phyloP scores from a whole-genome alignment of 2,113 vertebrate genomes.

The Dermatemys mawii region DNA sequence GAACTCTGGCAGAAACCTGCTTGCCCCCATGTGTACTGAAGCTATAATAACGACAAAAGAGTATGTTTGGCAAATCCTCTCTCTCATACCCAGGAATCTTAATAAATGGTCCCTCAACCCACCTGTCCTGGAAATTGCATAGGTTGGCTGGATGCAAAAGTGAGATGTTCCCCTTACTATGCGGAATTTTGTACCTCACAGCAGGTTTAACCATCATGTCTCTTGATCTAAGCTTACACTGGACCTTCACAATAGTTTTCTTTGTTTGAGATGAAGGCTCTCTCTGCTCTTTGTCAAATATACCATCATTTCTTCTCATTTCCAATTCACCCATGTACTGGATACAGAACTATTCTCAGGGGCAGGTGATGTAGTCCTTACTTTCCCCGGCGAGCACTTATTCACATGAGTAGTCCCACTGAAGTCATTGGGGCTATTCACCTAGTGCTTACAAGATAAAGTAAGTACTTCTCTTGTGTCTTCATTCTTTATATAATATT shows the following conservation, averaged over 20 bases:
- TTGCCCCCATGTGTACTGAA: background rate
- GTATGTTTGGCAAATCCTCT: background rate
- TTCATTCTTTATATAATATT: background rate
- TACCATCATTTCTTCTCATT: background rate
- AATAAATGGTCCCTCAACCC: background rate
- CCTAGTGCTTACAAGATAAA: background rate
- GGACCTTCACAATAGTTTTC: background rate
- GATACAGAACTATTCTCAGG: background rate
- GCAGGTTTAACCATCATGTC: background rate
- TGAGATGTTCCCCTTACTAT: background rate
- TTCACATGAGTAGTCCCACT: background rate
- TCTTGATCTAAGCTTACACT: background rate
- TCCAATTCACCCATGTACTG: background rate
- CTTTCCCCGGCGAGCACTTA: background rate
- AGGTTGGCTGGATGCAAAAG: background rate
- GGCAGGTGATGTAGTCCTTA: background rate
- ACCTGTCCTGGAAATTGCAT: background rate
- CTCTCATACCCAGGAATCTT: background rate
- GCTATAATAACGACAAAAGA: background rate
- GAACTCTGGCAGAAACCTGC: background rate
- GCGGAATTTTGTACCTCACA: background rate
- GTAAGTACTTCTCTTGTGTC: background rate
- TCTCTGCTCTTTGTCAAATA: background rate
- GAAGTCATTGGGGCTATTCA: background rate
- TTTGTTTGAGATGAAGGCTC: too few species aligned